Base-by-base conservation (phyloP, 2,797 vertebrate species). In the Hypotaenidia okinawae region DNA sequence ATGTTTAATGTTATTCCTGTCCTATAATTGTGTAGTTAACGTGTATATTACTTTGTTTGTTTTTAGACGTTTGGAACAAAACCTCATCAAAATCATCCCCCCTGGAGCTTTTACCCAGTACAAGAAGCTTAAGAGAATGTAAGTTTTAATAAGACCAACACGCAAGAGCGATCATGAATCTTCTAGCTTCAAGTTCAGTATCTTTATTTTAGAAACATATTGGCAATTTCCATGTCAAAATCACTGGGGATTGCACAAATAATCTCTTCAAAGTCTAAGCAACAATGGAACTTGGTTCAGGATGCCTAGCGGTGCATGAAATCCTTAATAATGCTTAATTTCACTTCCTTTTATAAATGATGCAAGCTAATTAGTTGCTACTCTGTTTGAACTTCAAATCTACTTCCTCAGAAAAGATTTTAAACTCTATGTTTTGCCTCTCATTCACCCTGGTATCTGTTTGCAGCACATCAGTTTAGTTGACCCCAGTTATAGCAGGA, bases 61-160 rank as follows among this genome's bases (percentile, higher is more conserved):
- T 96, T 96, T 37, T 96, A 99, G 99, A 97, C 99, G 99, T 95
- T 97, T 99, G 97, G 99, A 99, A 97, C 99, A 99, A 98, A 99
- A 99, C 97, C 97, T 99, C 97, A 99, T 99, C 98, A 99, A 99
- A 97, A 97, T 96, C 89, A 98, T 99, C 97, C 98, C 99, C 23
- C 98, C 99, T 25, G 99, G 98, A 98, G 99, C 99, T 85, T 99
- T 99, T 97, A 98, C 98, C 61, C 97, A 98, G 52, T 99, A 99
- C 97, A 99, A 99, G 98, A 99, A 99, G 94, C 98, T 99, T 86
- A 99, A 99, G 97, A 98, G 99, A 97, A 99, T 99, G 99, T 99
- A 98, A 99, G 99, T 98, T 92, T 87, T 96, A 95, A 72, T 91
- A 96, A 90, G 86, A 82, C 51, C n/a, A 87, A 72, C 43, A 24